These are phyloP conservation scores for Microcebus lehilahytsara DNA, from an alignment of 2,113 vertebrate species.

Conservation along the genomic window DNA sequence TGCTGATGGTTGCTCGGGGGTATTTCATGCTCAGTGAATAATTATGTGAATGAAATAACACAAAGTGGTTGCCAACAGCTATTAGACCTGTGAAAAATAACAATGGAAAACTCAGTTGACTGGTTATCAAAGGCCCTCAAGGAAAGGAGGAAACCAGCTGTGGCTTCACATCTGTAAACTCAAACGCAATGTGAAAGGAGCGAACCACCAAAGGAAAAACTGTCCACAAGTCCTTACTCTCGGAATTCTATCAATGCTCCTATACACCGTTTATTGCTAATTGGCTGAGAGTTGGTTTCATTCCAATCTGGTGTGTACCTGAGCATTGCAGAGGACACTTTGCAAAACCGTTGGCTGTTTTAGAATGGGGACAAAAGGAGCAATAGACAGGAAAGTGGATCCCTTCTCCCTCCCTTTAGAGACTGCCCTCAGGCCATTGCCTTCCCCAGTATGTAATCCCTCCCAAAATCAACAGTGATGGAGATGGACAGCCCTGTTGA, in stretches of 20 bases:
- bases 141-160: constrained; percentile 78
- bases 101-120: constrained; percentile 73
- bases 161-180: constrained; percentile 74
- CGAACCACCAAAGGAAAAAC: constrained; percentile 45
- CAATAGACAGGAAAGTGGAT: neutral
- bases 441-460: neutral
- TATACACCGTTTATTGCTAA: neutral
- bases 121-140: constrained; percentile 43
- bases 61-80: constrained; percentile 72
- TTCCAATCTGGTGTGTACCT: neutral
- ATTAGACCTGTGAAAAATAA: constrained; percentile 67
- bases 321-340: neutral
- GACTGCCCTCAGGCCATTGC: neutral
- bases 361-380: neutral
- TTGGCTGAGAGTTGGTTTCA: neutral
- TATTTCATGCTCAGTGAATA: constrained; percentile 76
- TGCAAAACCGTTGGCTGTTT: neutral
- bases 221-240: neutral
- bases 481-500: neutral
- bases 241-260: neutral
- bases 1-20: constrained; percentile 48
- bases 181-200: neutral
- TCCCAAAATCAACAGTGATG: neutral
- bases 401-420: neutral
- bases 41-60: constrained; percentile 73